These are phyloP conservation scores for Sinocyclocheilus grahami DNA, from an alignment of 2,113 vertebrate species.

Conservation along the genomic window DNA sequence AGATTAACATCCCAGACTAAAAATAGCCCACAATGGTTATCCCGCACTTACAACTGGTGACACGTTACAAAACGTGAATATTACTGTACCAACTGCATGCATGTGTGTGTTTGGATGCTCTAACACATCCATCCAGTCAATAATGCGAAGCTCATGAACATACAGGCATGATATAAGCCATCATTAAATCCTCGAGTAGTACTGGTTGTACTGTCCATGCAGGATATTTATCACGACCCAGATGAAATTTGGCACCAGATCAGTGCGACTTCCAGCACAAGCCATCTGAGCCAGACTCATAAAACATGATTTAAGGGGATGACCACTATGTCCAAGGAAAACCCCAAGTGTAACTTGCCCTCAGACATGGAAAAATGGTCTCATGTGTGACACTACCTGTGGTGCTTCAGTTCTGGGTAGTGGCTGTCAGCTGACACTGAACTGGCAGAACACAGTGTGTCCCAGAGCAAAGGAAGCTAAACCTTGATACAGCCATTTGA, in stretches of 20 bases:
- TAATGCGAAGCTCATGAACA: not conserved
- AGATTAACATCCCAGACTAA: conserved; percentile 90
- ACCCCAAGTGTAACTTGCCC: conserved; percentile 4
- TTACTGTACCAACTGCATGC: not conserved
- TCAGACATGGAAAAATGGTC: conserved; percentile 34
- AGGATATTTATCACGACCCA: not conserved
- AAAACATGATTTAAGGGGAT: conserved; percentile 19
- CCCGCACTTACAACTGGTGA: conserved; percentile 47
- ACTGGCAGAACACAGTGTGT: conserved; percentile 43
- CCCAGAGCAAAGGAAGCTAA: conserved; percentile 36
- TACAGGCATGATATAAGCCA: not conserved
- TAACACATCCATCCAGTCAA: not conserved
- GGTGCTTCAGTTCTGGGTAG: conserved; percentile 37
- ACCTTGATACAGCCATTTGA: conserved; percentile 46
- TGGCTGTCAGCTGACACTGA: conserved; percentile 49
- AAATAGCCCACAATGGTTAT: conserved; percentile 80
- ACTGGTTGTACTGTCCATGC: conserved; percentile 26
- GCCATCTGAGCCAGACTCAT: conserved; percentile 11
- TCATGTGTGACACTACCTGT: conserved; percentile 39
- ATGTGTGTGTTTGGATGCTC: not conserved
- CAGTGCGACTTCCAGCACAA: conserved; percentile 18
- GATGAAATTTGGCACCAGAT: conserved; percentile 29
- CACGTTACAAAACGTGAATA: conserved; percentile 16
- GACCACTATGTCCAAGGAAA: conserved; percentile 20
- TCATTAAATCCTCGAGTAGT: not conserved